Conservation (phyloP, 2,113 vertebrate species). For the Corythornis cristatus region DNA sequence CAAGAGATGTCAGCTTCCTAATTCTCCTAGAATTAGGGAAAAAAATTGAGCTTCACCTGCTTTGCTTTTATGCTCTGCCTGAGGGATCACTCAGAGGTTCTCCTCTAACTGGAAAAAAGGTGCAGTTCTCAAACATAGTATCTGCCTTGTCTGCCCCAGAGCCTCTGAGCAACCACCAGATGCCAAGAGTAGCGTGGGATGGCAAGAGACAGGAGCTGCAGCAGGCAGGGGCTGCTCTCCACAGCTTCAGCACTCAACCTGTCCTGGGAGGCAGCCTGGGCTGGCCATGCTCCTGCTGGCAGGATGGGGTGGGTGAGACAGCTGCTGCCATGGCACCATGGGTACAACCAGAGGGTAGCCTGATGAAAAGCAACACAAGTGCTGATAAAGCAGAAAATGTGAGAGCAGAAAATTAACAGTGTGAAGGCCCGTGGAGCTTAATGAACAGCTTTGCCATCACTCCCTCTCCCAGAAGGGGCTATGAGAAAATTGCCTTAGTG, state of each 20-base stretch:
- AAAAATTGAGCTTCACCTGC: not conserved
- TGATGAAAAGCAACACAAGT: accelerated
- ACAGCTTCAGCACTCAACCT: accelerated
- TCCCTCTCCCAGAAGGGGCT: not conserved
- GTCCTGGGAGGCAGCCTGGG: accelerated
- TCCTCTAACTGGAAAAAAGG: not conserved
- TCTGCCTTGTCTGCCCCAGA: not conserved
- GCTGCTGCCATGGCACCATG: not conserved
- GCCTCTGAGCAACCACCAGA: not conserved
- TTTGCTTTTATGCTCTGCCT: not conserved
- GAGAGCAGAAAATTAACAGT: not conserved
- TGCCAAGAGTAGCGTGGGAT: not conserved
- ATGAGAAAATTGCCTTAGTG: not conserved
- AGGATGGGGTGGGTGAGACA: too few species aligned
- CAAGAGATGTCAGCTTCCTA: not conserved
- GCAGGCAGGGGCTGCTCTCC: not conserved
- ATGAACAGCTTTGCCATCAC: not conserved
- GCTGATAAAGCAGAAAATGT: not conserved
- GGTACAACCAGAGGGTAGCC: not conserved
- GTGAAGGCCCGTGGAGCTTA: not conserved
- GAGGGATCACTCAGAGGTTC: not conserved
- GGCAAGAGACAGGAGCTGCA: not conserved
- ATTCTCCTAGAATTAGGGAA: not conserved
- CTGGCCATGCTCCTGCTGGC: not conserved
- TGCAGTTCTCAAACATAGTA: not conserved